Percentiles rank a stretch among this genome's conserved stretches.
Evolutionary conservation across 2,888 invertebrate genomes (phyloP).

Genomic region (Lochmaea capreae): DNA sequence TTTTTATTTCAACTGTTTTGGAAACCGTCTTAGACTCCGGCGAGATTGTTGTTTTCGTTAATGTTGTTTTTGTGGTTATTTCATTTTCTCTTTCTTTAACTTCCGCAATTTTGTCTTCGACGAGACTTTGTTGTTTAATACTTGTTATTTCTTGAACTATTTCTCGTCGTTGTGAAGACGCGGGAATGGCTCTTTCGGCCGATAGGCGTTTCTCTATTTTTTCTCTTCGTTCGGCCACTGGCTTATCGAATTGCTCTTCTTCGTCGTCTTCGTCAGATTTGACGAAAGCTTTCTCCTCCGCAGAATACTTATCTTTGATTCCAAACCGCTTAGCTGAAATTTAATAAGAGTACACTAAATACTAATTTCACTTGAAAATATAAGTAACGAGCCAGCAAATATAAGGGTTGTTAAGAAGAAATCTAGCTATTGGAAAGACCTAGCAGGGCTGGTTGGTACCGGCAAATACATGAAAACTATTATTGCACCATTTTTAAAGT

Average conservation of each 20-base stretch:
- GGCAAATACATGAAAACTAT: too few relatives aligned
- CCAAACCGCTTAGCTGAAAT: slow-evolving; percentile 38
- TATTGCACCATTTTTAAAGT: background rate
- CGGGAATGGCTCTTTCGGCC: slow-evolving; percentile 75
- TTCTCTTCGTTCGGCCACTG: slow-evolving; percentile 81
- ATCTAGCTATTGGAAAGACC: too few relatives aligned
- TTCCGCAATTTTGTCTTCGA: slow-evolving; percentile 68
- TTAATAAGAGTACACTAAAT: background rate
- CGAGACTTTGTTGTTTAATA: slow-evolving; percentile 71
- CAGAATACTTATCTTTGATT: slow-evolving; percentile 77
- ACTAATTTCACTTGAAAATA: background rate
- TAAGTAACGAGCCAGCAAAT: too few relatives aligned
- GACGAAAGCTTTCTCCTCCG: slow-evolving; percentile 79
- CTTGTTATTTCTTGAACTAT: slow-evolving; percentile 75
- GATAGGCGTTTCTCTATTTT: slow-evolving; percentile 81
- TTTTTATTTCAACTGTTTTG: slow-evolving; percentile 52
- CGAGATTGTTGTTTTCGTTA: slow-evolving; percentile 19
- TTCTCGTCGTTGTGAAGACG: slow-evolving; percentile 79
- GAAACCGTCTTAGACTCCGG: slow-evolving; percentile 40
- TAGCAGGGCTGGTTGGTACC: too few relatives aligned
- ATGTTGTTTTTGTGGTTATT: slow-evolving; percentile 66
- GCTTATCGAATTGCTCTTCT: slow-evolving; percentile 75
- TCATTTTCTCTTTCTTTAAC: slow-evolving; percentile 69
- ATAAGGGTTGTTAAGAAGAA: too few relatives aligned
- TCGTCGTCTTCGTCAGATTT: slow-evolving; percentile 73